A percentile compares a stretch with the other conserved stretches of the same genome.
These are phyloP conservation scores for Ecliptopera silaceata DNA, from an alignment of 2,888 invertebrate genomes.

Conservation along the genomic window DNA sequence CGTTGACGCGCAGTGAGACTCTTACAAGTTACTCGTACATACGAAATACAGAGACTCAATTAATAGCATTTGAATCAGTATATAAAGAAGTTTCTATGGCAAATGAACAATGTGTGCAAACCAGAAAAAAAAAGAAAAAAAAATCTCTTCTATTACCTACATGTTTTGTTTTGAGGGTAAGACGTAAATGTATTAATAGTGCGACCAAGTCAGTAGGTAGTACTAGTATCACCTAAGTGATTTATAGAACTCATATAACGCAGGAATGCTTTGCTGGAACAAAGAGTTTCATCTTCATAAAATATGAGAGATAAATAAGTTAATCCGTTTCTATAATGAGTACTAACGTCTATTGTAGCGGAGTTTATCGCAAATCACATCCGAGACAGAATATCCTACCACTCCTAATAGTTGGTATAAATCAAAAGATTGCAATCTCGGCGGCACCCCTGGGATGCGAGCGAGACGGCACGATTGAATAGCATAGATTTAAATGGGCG, in stretches of 20 bases:
- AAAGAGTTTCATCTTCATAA: constrained; percentile 36
- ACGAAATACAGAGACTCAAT: too few relatives aligned
- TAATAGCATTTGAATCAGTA: too few relatives aligned
- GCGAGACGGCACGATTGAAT: constrained; percentile 82
- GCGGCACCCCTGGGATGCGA: constrained; percentile 81
- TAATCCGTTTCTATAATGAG: constrained; percentile 77
- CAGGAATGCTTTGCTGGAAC: constrained; percentile 15
- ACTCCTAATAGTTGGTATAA: constrained; percentile 83
- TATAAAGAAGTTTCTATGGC: too few relatives aligned
- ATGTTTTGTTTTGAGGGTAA: too few relatives aligned
- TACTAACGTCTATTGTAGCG: constrained; percentile 73
- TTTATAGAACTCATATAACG: background rate
- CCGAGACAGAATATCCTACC: constrained; percentile 77
- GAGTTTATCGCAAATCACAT: constrained; percentile 74
- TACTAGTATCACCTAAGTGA: background rate
- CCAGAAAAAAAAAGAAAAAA: too few relatives aligned
- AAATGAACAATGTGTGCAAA: too few relatives aligned
- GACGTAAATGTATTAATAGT: background rate
- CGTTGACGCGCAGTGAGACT: too few relatives aligned
- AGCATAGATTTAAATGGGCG: constrained; percentile 82
- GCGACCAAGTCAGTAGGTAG: background rate
- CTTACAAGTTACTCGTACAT: too few relatives aligned
- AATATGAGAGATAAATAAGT: constrained; percentile 49
- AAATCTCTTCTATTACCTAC: too few relatives aligned
- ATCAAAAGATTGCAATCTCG: constrained; percentile 83